phyloP scores from a whole-genome alignment of 2,888 invertebrate species.

The Clostera curtula region DNA sequence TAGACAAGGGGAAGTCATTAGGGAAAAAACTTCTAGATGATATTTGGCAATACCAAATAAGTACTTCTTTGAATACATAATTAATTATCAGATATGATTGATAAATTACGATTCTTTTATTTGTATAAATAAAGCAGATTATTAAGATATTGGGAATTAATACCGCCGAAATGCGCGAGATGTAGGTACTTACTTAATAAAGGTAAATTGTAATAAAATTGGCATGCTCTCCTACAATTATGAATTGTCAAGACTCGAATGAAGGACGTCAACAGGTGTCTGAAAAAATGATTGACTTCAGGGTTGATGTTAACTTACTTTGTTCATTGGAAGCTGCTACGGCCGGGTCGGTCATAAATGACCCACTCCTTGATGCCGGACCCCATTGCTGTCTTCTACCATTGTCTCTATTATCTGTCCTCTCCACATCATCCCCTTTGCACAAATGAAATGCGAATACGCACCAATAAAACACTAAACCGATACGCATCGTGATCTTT shows the following conservation, averaged over 20 bases:
- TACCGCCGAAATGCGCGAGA: too few relatives aligned
- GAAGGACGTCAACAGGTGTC: conserved; percentile 60
- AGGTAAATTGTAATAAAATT: too few relatives aligned
- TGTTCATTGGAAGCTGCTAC: conserved; percentile 57
- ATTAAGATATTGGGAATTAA: too few relatives aligned
- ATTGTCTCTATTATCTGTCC: conserved; percentile 58
- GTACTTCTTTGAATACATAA: too few relatives aligned
- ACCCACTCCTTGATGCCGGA: conserved; percentile 49
- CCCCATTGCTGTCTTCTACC: conserved; percentile 62
- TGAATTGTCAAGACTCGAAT: conserved; percentile 24
- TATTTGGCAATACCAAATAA: too few relatives aligned
- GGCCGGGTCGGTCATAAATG: conserved; percentile 49
- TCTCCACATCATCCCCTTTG: conserved; percentile 64
- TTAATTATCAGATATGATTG: too few relatives aligned
- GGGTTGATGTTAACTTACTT: conserved; percentile 51
- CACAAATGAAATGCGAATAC: conserved; percentile 67
- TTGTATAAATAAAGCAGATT: too few relatives aligned
- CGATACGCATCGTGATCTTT: conserved; percentile 70
- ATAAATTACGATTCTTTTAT: too few relatives aligned
- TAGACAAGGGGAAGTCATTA: too few relatives aligned
- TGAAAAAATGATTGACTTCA: conserved; percentile 36
- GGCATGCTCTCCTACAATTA: conserved; percentile 24
- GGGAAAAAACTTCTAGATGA: too few relatives aligned
- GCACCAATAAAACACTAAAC: conserved; percentile 70
- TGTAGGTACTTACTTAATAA: too few relatives aligned